phyloP scores from a whole-genome alignment of 2,797 vertebrate genomes.

The Sebastiscus tertius region DNA sequence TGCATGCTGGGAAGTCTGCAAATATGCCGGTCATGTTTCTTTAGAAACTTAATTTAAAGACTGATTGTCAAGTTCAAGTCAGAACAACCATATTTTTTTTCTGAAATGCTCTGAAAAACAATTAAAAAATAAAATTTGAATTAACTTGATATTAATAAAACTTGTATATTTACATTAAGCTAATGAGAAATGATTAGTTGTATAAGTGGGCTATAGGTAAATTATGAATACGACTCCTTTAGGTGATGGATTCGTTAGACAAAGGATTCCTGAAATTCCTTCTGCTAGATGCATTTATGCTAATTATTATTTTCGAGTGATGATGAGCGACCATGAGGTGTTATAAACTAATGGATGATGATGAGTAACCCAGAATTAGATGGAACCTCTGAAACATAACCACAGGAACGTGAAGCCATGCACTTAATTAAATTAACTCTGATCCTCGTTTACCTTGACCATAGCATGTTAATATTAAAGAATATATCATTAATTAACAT shows the following conservation, averaged over 20 bases:
- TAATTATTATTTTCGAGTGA: constrained; percentile 35
- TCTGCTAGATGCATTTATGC: constrained; percentile 38
- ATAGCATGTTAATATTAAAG: constrained; percentile 75
- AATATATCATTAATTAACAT: constrained; percentile 79
- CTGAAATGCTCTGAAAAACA: neutral
- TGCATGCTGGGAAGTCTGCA: neutral
- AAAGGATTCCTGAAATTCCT: neutral
- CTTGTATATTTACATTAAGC: neutral
- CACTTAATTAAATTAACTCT: constrained; percentile 79
- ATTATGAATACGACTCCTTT: neutral
- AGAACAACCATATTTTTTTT: neutral
- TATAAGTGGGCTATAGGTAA: neutral
- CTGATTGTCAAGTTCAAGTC: neutral
- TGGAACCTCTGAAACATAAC: constrained; percentile 70
- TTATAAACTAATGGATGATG: constrained; percentile 49
- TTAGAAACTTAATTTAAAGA: neutral
- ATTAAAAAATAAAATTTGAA: neutral
- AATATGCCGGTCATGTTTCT: neutral
- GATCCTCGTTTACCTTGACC: constrained; percentile 71
- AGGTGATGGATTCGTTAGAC: neutral
- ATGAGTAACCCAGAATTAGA: constrained; percentile 55
- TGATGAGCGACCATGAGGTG: constrained; percentile 39
- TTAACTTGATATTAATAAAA: neutral
- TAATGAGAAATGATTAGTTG: neutral
- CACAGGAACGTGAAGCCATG: constrained; percentile 62